phyloP scores from a whole-genome alignment of 2,113 vertebrate genomes.

The Gracilinanus agilis region DNA sequence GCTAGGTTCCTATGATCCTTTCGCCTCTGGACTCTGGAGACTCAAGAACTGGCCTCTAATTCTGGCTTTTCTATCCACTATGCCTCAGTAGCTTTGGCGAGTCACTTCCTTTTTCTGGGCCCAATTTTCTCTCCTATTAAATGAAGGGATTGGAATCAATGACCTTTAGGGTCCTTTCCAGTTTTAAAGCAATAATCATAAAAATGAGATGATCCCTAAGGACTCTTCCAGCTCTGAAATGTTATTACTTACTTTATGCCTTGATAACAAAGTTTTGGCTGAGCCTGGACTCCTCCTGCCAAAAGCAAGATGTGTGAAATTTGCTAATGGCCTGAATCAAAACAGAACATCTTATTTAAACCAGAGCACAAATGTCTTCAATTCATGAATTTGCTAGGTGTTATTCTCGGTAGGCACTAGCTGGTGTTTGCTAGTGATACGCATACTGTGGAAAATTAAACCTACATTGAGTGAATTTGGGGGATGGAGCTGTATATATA shows the following conservation, averaged over 20 bases:
- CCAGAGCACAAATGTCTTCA: conserved; percentile 65
- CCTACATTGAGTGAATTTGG: conserved; percentile 73
- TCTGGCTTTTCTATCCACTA: background rate
- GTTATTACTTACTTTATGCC: background rate
- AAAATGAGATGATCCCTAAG: background rate
- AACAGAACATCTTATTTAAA: conserved; percentile 67
- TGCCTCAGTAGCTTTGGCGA: background rate
- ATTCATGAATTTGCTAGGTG: conserved; percentile 59
- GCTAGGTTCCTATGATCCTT: background rate
- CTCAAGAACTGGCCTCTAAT: background rate
- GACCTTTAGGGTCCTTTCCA: background rate
- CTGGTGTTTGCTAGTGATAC: conserved; percentile 50
- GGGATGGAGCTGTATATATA: conserved; percentile 65
- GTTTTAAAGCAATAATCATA: background rate
- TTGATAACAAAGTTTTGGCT: background rate
- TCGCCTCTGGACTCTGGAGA: background rate
- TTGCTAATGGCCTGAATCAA: conserved; percentile 69
- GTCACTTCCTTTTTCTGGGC: background rate
- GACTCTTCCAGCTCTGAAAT: background rate
- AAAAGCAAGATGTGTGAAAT: conserved; percentile 54
- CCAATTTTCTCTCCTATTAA: background rate
- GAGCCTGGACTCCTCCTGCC: conserved; percentile 37
- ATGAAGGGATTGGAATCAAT: background rate
- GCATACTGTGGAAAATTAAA: conserved; percentile 70
- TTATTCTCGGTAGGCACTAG: conserved; percentile 56